Conservation (phyloP, 1,140 invertebrate species). For the Luehdorfia chinensis region DNA sequence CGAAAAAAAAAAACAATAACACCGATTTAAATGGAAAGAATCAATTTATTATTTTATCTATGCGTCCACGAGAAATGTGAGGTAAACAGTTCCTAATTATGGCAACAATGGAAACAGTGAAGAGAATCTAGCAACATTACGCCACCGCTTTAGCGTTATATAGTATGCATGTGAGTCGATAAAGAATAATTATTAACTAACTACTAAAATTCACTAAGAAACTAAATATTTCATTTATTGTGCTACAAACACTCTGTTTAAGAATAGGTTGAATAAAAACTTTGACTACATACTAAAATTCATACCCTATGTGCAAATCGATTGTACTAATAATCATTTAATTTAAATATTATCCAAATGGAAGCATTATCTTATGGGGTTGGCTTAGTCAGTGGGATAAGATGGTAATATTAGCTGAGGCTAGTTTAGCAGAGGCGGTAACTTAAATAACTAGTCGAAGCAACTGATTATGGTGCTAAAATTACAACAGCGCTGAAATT, state of each 20-base stretch:
- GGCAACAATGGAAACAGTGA: slow-evolving; percentile 53
- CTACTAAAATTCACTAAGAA: slow-evolving; percentile 43
- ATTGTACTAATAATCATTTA: slow-evolving; percentile 56
- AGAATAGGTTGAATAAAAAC: slow-evolving; percentile 26
- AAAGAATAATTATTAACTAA: slow-evolving; percentile 35
- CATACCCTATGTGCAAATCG: slow-evolving; percentile 38
- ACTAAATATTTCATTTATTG: slow-evolving; percentile 52
- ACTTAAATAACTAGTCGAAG: slow-evolving; percentile 12
- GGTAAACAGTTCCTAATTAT: slow-evolving; percentile 64
- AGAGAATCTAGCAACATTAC: slow-evolving; percentile 22
- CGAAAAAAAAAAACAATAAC: not conserved
- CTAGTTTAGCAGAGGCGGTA: slow-evolving; percentile 17
- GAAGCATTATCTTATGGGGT: slow-evolving; percentile 40
- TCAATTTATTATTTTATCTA: slow-evolving; percentile 10
- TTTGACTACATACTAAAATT: slow-evolving; percentile 40
- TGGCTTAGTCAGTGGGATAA: slow-evolving; percentile 31
- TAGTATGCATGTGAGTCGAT: slow-evolving; percentile 23
- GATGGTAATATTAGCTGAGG: slow-evolving; percentile 4
- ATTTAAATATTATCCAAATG: slow-evolving; percentile 29
- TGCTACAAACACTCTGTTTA: slow-evolving; percentile 39
- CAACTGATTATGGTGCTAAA: too few relatives aligned
- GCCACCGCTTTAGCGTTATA: too few relatives aligned
- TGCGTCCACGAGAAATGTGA: slow-evolving; percentile 34
- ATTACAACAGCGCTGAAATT: slow-evolving; percentile 10
- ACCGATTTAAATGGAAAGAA: not conserved